These are phyloP conservation scores for Smithornis capensis DNA, from an alignment of 2,113 vertebrate species.

Conservation along the genomic window DNA sequence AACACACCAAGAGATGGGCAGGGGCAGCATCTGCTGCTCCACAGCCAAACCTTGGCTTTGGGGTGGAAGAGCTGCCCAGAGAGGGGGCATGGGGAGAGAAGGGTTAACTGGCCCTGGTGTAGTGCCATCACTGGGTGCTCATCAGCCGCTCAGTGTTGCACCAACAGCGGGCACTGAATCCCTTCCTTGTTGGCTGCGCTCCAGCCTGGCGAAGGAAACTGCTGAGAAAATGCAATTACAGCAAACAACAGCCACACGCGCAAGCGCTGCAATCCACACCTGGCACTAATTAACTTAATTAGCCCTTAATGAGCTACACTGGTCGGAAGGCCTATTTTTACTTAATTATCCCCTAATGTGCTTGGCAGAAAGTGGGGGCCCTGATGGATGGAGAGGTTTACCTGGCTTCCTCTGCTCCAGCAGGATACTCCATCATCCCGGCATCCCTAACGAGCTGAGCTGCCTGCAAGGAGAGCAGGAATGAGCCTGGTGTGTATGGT, in stretches of 20 bases:
- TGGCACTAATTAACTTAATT: slow-evolving; percentile 84
- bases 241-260: slow-evolving; percentile 72
- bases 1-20: background rate
- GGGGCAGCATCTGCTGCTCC: rapidly evolving
- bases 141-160: slow-evolving; percentile 7
- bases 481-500: background rate
- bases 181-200: slow-evolving; percentile 51
- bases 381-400: slow-evolving; percentile 63
- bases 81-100: rapidly evolving
- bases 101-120: background rate
- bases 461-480: rapidly evolving
- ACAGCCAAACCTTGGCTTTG: rapidly evolving
- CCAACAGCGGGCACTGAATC: slow-evolving; percentile 43
- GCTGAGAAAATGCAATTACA: slow-evolving; percentile 76
- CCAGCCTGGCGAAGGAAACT: slow-evolving; percentile 64
- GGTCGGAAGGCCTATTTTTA: slow-evolving; percentile 81
- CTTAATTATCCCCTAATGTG: slow-evolving; percentile 80
- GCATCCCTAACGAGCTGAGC: background rate
- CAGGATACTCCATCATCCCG: slow-evolving; percentile 29
- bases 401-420: slow-evolving; percentile 33
- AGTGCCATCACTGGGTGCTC: background rate
- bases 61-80: rapidly evolving
- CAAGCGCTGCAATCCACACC: slow-evolving; percentile 76
- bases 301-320: slow-evolving; percentile 80
- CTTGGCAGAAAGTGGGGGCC: slow-evolving; percentile 65